A percentile compares a stretch with the other conserved stretches of the same genome.
These are phyloP conservation scores for Amiota mariae DNA, from an alignment of 2,888 invertebrate genomes.

Conservation along the genomic window DNA sequence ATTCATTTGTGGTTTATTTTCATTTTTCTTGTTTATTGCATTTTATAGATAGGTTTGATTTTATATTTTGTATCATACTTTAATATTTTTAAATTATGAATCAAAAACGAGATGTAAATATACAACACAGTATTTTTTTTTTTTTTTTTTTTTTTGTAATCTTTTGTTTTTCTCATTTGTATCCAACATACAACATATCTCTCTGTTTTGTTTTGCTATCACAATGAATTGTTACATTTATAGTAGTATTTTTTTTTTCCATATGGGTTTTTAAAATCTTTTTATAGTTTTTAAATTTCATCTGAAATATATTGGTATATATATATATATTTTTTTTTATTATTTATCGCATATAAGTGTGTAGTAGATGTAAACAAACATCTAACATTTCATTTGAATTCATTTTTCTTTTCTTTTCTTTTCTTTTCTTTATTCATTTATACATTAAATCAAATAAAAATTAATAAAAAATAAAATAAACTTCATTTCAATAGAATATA, in stretches of 20 bases:
- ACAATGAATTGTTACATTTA: conserved; percentile 73
- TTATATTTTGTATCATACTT: conserved; percentile 41
- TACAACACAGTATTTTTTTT: conserved; percentile 61
- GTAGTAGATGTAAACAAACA: conserved; percentile 7
- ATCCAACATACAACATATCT: conserved; percentile 51
- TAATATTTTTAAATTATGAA: conserved; percentile 50
- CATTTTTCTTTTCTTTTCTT: conserved; percentile 36
- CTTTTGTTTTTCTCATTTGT: conserved; percentile 54
- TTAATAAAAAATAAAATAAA: not conserved
- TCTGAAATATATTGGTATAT: conserved; percentile 61
- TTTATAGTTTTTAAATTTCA: conserved; percentile 56
- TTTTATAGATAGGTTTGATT: conserved; percentile 54
- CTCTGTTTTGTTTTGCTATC: conserved; percentile 68
- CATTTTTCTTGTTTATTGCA: conserved; percentile 11
- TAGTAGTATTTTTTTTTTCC: conserved; percentile 67
- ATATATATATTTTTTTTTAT: conserved; percentile 29
- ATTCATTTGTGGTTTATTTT: too few relatives aligned
- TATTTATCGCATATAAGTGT: conserved; percentile 2
- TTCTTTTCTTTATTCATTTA: conserved; percentile 33
- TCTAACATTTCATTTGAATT: conserved; percentile 19
- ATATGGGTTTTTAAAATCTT: conserved; percentile 58
- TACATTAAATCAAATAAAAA: not conserved
- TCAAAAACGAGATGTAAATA: conserved; percentile 66
- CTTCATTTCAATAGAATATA: not conserved
- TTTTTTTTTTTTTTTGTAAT: conserved; percentile 40